A percentile compares a stretch with the other conserved stretches of the same genome.
Conservation (phyloP, 2,113 vertebrate genomes). For the Amphiprion ocellaris region DNA sequence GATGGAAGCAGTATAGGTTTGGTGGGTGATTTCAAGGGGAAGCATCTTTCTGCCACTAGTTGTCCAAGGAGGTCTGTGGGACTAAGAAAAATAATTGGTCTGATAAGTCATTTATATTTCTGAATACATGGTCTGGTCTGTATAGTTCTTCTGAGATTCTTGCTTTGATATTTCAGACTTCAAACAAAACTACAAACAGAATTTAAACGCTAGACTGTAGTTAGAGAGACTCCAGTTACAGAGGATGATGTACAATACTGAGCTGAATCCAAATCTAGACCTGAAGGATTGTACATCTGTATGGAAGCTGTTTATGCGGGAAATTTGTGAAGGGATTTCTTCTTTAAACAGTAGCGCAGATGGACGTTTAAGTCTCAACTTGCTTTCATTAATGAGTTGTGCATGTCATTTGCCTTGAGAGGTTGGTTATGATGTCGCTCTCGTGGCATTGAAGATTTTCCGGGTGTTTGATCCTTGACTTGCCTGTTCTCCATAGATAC, state of each 20-base stretch:
- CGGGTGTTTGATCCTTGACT: neutral
- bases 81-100: neutral
- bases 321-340: slow-evolving; percentile 15
- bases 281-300: too few relatives aligned
- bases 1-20: slow-evolving; percentile 9
- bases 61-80: neutral
- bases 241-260: too few relatives aligned
- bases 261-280: too few relatives aligned
- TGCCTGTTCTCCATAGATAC: neutral
- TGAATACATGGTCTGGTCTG: too few relatives aligned
- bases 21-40: slow-evolving; percentile 21
- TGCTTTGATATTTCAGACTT: too few relatives aligned
- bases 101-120: too few relatives aligned
- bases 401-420: slow-evolving; percentile 4
- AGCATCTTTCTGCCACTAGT: neutral
- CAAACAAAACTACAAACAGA: neutral
- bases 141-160: too few relatives aligned
- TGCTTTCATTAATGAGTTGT: slow-evolving; percentile 33
- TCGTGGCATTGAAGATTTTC: neutral
- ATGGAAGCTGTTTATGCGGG: neutral
- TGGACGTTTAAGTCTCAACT: slow-evolving; percentile 25
- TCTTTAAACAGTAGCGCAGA: slow-evolving; percentile 14
- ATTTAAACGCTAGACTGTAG: too few relatives aligned
- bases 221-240: too few relatives aligned
- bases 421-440: neutral